Evolutionary conservation across 53 echinoderm and acorn worm genomes (phyloP).

Genomic region (Paracentrotus lividus): DNA sequence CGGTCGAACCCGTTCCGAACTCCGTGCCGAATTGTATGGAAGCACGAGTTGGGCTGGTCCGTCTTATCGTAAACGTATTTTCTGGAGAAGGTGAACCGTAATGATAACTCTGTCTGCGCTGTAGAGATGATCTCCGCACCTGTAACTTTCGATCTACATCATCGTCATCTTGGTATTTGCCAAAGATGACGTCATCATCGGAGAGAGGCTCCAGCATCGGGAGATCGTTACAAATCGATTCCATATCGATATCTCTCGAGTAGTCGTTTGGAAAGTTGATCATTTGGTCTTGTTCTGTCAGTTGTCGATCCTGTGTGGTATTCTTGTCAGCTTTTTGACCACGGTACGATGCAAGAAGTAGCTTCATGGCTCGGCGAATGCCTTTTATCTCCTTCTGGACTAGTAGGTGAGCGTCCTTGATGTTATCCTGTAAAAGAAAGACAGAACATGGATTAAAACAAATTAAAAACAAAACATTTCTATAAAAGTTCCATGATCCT

Average conservation of each 20-base stretch:
- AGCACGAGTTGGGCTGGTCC: conserved; percentile 61
- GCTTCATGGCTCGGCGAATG: conserved; percentile 75
- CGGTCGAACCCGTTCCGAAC: conserved; percentile 10
- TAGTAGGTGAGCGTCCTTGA: conserved; percentile 82
- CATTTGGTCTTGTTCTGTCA: conserved; percentile 39
- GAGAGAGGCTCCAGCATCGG: conserved; percentile 64
- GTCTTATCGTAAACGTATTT: neutral
- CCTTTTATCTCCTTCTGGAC: conserved; percentile 80
- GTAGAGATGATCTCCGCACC: neutral
- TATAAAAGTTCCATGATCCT: too few species aligned
- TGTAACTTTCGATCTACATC: neutral
- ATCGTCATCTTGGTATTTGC: conserved; percentile 24
- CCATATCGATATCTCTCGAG: conserved; percentile 62
- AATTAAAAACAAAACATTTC: too few species aligned
- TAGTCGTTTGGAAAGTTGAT: conserved; percentile 57
- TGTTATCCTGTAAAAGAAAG: conserved; percentile 66
- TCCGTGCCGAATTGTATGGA: conserved; percentile 63
- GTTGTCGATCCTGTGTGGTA: neutral
- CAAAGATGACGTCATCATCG: conserved; percentile 49
- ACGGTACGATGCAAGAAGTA: conserved; percentile 53
- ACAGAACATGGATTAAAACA: neutral
- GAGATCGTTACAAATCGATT: conserved; percentile 54
- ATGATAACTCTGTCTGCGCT: conserved; percentile 58
- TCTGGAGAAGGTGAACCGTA: conserved; percentile 56
- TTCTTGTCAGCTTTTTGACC: conserved; percentile 33